Base-by-base conservation (phyloP, 2,797 vertebrate species). In the Trachops cirrhosus region DNA sequence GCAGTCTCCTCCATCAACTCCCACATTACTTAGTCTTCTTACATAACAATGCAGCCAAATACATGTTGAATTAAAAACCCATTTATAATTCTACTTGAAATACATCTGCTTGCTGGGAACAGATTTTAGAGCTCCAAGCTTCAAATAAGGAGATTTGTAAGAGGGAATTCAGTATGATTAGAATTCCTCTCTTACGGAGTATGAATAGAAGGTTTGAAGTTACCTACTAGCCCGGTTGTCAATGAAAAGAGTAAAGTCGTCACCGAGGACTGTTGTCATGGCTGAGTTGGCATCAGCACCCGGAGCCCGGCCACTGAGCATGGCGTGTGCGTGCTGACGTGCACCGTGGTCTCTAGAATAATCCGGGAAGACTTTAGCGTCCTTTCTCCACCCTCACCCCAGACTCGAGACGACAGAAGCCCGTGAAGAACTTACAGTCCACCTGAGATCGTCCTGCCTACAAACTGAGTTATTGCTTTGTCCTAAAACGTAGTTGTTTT, bases 51-150 rank as follows among this genome's bases (percentile, higher is more conserved):
- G 89, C 91, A 39, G 94, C 97, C 96, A 96, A 96, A 75, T 93
- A 82, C 1, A 15, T 24, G 94, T 86, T 93, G 96, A 98, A 97
- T 98, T 97, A 96, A 94, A 80, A 97, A 70, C 73, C 80, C 86
- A 59, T 74, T 94, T 97, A 74, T 90, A 98, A 94, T 90, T 95
- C 93, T 54, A 88, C 96, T 86, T 83, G 85, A 77, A 94, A 91
- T 92, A 39, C 74, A 74, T 89, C 86, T 94, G 93, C 80, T 96
- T 92, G 91, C 84, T 86, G 75, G 95, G 84, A 92, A 93, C 89
- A 93, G 86, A 87, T 67, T 90, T 84, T 50, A 91, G 57, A 84
- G 64, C 90, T 95, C 94, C 15, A 2, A 85, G 71, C 74, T 90
- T 96, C 67, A 95, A 94, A 91, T 68, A 44, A 18, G 79, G 95